phyloP scores from a whole-genome alignment of 2,797 vertebrate species.

The Spatula versicolor region DNA sequence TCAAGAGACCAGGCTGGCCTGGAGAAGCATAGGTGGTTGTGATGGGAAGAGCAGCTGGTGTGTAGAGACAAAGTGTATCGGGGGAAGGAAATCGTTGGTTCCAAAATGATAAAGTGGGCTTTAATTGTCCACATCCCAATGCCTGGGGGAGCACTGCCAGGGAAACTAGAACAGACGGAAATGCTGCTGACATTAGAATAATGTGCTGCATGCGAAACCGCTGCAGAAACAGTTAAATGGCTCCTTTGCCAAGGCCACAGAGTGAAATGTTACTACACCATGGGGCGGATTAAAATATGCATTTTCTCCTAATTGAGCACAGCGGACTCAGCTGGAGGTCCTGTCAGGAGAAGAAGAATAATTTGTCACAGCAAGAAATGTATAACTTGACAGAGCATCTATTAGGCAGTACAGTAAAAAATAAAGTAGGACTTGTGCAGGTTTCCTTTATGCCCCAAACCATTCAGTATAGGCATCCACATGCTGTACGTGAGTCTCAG shows the following conservation, averaged over 20 bases:
- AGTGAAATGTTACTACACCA: constrained; percentile 80
- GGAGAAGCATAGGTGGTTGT: constrained; percentile 4
- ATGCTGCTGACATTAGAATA: constrained; percentile 65
- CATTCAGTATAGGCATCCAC: not conserved
- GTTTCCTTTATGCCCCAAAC: constrained; percentile 22
- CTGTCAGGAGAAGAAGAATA: constrained; percentile 81
- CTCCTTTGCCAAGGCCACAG: constrained; percentile 79
- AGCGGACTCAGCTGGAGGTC: constrained; percentile 79
- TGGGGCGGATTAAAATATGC: constrained; percentile 83
- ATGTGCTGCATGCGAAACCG: constrained; percentile 57
- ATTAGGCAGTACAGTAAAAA: constrained; percentile 66
- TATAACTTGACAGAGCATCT: constrained; percentile 69
- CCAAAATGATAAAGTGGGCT: constrained; percentile 72
- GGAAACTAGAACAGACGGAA: constrained; percentile 50
- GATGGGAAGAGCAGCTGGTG: constrained; percentile 27
- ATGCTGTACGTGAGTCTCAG: not conserved
- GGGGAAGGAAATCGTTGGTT: constrained; percentile 47
- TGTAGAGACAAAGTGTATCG: constrained; percentile 10
- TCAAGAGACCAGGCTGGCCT: not conserved
- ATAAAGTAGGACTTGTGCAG: constrained; percentile 36
- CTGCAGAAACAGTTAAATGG: constrained; percentile 78
- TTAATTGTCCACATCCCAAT: constrained; percentile 73
- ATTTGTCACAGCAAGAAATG: constrained; percentile 81
- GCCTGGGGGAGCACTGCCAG: constrained; percentile 72
- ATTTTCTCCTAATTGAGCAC: constrained; percentile 83